Percentiles rank a stretch among this genome's conserved stretches.
Conservation (phyloP, 2,113 vertebrate species). For the Blennius ocellaris region DNA sequence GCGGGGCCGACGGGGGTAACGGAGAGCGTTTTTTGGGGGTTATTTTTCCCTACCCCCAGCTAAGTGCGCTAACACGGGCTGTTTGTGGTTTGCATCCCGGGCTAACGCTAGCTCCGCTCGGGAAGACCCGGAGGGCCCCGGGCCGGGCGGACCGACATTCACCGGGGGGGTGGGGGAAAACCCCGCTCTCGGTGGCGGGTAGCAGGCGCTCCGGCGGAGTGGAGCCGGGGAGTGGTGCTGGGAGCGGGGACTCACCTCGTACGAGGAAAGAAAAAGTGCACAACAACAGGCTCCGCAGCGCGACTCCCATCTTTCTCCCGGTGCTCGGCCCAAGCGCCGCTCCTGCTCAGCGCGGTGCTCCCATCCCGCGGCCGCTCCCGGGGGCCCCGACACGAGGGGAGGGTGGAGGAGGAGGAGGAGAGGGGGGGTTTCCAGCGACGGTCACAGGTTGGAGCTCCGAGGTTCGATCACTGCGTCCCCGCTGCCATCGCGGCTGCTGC, state of each 20-base stretch:
- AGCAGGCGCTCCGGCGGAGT: background rate
- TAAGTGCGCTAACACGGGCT: background rate
- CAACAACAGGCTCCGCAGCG: slow-evolving; percentile 89
- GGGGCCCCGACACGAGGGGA: background rate
- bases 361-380: slow-evolving; percentile 69
- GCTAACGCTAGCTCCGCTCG: slow-evolving; percentile 64
- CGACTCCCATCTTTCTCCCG: slow-evolving; percentile 89
- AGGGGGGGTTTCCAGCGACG: background rate
- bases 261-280: slow-evolving; percentile 89
- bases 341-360: slow-evolving; percentile 69
- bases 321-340: slow-evolving; percentile 64
- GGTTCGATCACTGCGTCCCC: slow-evolving; percentile 33
- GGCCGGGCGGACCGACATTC: slow-evolving; percentile 13
- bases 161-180: too few relatives aligned
- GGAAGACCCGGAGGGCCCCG: slow-evolving; percentile 41
- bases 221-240: background rate
- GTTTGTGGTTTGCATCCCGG: slow-evolving; percentile 24
- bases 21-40: background rate
- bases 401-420: too few relatives aligned
- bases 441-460: background rate
- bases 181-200: background rate
- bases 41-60: too few relatives aligned
- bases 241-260: slow-evolving; percentile 84
- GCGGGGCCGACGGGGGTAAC: too few relatives aligned
- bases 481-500: slow-evolving; percentile 63